Conservation (phyloP, 2,888 invertebrate species). For the Parnassius apollo region DNA sequence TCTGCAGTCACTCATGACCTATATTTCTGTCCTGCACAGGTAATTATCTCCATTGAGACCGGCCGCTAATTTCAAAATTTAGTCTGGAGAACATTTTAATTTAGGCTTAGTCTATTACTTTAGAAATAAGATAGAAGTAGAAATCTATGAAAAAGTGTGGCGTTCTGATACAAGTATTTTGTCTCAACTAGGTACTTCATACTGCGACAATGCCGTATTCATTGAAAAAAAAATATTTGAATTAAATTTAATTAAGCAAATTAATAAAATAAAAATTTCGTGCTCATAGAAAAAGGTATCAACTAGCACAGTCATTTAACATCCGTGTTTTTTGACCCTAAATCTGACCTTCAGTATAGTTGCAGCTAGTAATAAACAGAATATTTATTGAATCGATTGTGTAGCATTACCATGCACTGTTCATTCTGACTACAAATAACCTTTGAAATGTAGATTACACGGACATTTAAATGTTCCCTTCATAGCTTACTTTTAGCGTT, state of each 20-base stretch:
- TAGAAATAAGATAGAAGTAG: no score
- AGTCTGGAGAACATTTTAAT: no score
- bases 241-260: neutral
- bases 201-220: neutral
- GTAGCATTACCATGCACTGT: constrained; percentile 26
- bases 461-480: constrained; percentile 32
- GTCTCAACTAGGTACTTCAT: no score
- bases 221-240: neutral
- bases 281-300: neutral
- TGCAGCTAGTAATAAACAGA: constrained; percentile 9
- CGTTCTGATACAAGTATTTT: no score
- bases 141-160: no score
- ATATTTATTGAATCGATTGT: constrained; percentile 32
- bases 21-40: no score
- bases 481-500: constrained; percentile 30
- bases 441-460: constrained; percentile 28
- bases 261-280: neutral
- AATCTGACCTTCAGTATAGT: constrained; percentile 15
- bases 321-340: constrained; percentile 1
- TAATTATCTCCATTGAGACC: no score
- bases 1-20: no score
- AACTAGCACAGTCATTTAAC: neutral
- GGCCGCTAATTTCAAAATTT: no score
- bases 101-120: no score
- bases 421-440: constrained; percentile 32